Conservation (phyloP, 2,888 invertebrate genomes). For the Drosophila prolongata region DNA sequence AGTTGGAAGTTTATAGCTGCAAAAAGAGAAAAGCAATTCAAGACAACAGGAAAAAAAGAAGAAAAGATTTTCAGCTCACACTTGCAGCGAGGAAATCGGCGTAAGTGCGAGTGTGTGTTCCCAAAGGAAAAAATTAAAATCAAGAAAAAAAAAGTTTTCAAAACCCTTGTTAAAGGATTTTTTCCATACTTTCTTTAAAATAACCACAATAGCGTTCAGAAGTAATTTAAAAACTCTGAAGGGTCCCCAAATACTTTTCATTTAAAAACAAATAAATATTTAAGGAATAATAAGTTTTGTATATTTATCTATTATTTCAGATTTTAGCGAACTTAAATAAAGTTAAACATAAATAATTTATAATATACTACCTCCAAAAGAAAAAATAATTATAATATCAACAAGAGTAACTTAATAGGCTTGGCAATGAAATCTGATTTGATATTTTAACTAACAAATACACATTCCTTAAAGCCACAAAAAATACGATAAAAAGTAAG, state of each 20-base stretch:
- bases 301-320: too few species aligned
- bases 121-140: constrained; percentile 14
- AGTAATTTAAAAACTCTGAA: too few species aligned
- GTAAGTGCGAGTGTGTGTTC: constrained; percentile 7
- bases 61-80: constrained; percentile 12
- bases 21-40: constrained; percentile 30
- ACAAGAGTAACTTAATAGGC: too few species aligned
- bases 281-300: too few species aligned
- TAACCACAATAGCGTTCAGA: too few species aligned
- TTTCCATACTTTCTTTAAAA: too few species aligned
- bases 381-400: too few species aligned
- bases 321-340: too few species aligned
- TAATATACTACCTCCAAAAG: too few species aligned
- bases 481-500: constrained; percentile 23
- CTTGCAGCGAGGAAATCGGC: constrained; percentile 15
- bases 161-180: not conserved
- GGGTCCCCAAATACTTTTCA: too few species aligned
- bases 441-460: constrained; percentile 63
- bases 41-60: constrained; percentile 3
- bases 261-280: too few species aligned
- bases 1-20: constrained; percentile 72
- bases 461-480: constrained; percentile 35
- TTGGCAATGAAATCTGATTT: constrained; percentile 50
- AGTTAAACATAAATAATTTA: constrained; percentile 39
- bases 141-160: not conserved